Evolutionary conservation across 2,888 invertebrate species (phyloP).

Genomic region (Odontocolon sp.): DNA sequence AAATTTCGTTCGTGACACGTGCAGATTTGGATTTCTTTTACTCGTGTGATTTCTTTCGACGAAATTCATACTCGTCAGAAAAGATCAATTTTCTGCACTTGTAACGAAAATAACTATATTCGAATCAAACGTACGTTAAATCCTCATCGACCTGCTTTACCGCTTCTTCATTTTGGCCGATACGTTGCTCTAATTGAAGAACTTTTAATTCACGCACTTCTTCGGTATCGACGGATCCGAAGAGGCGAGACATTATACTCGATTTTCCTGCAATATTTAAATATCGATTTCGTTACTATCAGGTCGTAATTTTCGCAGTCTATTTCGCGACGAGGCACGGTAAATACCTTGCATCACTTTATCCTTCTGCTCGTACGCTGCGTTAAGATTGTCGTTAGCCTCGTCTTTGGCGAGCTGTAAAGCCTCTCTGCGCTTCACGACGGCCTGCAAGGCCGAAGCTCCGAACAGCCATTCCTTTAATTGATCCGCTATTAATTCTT

Average conservation of each 20-base stretch:
- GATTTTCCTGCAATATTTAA: constrained; percentile 82
- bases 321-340: too few relatives aligned
- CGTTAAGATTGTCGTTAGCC: constrained; percentile 85
- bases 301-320: too few relatives aligned
- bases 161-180: constrained; percentile 83
- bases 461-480: constrained; percentile 92
- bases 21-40: too few relatives aligned
- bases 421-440: constrained; percentile 88
- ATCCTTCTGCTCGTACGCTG: constrained; percentile 81
- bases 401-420: constrained; percentile 88
- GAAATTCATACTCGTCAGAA: too few relatives aligned
- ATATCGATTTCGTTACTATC: not conserved
- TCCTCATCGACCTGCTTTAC: constrained; percentile 84
- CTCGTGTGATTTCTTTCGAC: too few relatives aligned
- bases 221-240: constrained; percentile 89
- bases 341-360: constrained; percentile 80
- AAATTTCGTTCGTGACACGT: too few relatives aligned
- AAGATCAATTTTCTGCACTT: too few relatives aligned
- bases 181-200: constrained; percentile 86
- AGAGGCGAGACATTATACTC: constrained; percentile 87
- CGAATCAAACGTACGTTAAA: constrained; percentile 83
- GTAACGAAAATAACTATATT: not conserved
- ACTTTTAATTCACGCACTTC: constrained; percentile 88
- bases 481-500: constrained; percentile 91
- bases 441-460: constrained; percentile 87